Evolutionary conservation across 2,888 invertebrate genomes (phyloP), one percentile per base, ranked within the genome.

Genomic region (Eugnorisma glareosa): DNA sequence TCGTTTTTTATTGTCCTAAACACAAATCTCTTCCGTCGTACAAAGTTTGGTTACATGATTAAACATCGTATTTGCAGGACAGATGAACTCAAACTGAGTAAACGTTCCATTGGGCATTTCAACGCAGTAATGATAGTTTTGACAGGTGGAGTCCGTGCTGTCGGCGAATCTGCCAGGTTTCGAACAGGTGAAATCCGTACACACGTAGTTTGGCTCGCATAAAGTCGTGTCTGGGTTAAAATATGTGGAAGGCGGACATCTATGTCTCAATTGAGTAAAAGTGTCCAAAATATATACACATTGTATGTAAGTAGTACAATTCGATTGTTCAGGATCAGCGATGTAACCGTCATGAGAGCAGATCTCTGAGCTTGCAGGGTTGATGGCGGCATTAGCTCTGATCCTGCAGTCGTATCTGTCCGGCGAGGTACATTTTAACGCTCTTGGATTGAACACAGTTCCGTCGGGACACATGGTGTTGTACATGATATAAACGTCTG

Each of bases 171-270:
- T 82, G 45, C 81, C 81, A 28, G 82, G 51, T 35, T 45, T 24
- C 15, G 37, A 15, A 45, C 81, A 81, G 11, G 2, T 18, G 24
- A 76, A 69, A 2, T 54, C 13, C 11, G 5, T 1, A 35, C 82
- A 81, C 13, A 31, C 54, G 64, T 72, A 72, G 35, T 69, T 18
- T 4, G 37, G 10, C 21, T 81, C 82, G 21, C 82, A 82, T 31
- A 81, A 61, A 43, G 76, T 82, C n/a, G 82, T 81, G 5, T 51
- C 69, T 15, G 81, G 82, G n/a, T 81, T 82, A 37, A 45, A 81
- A 54, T 76, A 81, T 35, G 82, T 72, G 7, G 21, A 63, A 2
- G 0, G 11, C 24, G 82, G 81, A 43, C 81, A 81, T 45, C 2
- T 31, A 11, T 21, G 71, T 37, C 57, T 76, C 28, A 81, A 45